Evolutionary conservation across 2,888 invertebrate species (phyloP).

Genomic region (Unio pictorum): DNA sequence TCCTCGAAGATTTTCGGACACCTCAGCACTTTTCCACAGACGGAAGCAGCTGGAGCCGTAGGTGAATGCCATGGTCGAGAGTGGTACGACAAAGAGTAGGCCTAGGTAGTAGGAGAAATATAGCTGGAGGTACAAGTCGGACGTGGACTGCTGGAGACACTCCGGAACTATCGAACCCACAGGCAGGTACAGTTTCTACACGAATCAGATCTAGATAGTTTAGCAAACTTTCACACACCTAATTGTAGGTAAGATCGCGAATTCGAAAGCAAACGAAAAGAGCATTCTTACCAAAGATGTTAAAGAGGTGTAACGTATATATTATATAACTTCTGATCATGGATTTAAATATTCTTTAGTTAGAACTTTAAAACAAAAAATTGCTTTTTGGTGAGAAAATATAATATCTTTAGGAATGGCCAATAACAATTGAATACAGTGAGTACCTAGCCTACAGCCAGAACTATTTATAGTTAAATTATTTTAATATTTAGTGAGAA

Average conservation of each 20-base stretch:
- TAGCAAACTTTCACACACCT: background rate
- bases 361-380: too few species aligned
- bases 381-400: too few species aligned
- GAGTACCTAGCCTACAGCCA: too few species aligned
- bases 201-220: background rate
- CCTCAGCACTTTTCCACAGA: constrained; percentile 31
- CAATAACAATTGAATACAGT: too few species aligned
- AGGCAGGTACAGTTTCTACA: constrained; percentile 22
- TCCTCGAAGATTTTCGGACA: constrained; percentile 24
- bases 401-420: too few species aligned
- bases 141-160: constrained; percentile 17
- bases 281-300: too few species aligned
- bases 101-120: constrained; percentile 35
- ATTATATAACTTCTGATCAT: too few species aligned
- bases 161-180: constrained; percentile 6
- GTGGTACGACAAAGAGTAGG: constrained; percentile 34
- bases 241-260: background rate
- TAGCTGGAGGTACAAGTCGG: constrained; percentile 12
- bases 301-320: too few species aligned
- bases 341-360: too few species aligned
- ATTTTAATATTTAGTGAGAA: too few species aligned
- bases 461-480: too few species aligned
- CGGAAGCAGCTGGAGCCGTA: constrained; percentile 33
- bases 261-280: background rate
- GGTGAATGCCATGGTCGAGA: constrained; percentile 30